These are phyloP conservation scores for Cinclus mexicanus DNA, from an alignment of 2,113 vertebrate species.

Conservation along the genomic window DNA sequence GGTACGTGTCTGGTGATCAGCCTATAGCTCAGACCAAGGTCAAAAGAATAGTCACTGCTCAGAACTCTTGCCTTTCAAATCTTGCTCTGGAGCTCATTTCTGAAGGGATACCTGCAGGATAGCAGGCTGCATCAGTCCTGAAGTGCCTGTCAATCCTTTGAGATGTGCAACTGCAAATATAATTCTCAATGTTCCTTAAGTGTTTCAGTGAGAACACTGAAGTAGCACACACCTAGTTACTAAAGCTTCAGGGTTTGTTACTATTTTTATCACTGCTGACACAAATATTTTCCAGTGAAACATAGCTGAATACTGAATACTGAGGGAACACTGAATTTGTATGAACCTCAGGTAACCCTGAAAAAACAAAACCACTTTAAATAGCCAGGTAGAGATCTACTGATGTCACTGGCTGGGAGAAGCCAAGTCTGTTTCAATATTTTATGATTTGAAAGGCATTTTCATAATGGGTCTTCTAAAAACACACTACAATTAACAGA, in stretches of 20 bases:
- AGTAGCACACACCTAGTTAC: neutral
- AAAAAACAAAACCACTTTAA: neutral
- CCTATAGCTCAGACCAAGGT: neutral
- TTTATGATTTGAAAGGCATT: neutral
- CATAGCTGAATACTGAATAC: neutral
- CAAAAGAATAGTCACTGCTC: neutral
- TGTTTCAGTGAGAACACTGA: neutral
- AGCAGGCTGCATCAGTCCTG: neutral
- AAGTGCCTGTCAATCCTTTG: neutral
- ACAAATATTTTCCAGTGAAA: neutral
- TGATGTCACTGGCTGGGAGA: neutral
- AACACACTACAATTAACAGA: neutral
- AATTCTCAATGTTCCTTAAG: neutral
- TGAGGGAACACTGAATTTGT: neutral
- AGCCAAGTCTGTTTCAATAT: neutral
- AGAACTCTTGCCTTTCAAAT: neutral
- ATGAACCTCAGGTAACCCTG: neutral
- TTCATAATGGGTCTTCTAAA: neutral
- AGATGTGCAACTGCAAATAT: neutral
- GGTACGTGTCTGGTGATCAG: neutral
- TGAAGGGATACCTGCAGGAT: neutral
- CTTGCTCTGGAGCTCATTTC: neutral
- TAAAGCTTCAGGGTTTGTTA: neutral
- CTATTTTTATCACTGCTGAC: neutral
- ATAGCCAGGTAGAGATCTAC: neutral